A percentile compares a stretch with the other conserved stretches of the same genome.
These are phyloP conservation scores for Elephas maximus DNA, from an alignment of 2,113 vertebrate species.

Conservation along the genomic window DNA sequence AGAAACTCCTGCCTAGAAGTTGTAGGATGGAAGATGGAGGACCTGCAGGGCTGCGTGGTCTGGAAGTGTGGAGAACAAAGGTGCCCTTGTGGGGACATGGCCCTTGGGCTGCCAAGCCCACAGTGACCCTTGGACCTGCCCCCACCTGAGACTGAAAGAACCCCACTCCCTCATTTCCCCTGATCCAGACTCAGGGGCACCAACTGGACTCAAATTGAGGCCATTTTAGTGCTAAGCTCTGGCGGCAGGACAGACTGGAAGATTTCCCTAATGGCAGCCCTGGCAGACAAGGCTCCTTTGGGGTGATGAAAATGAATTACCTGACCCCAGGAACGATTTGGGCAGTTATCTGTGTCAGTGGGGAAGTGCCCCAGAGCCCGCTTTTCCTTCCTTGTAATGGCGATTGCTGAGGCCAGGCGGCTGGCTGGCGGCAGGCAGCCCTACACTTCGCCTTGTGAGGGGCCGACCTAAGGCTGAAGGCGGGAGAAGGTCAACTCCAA, in stretches of 20 bases:
- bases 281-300: background rate
- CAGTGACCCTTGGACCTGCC: background rate
- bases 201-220: conserved; percentile 16
- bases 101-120: conserved; percentile 67
- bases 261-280: background rate
- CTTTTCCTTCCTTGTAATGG: conserved; percentile 65
- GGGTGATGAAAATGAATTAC: background rate
- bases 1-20: conserved; percentile 61
- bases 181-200: background rate
- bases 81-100: conserved; percentile 73
- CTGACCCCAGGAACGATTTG: background rate
- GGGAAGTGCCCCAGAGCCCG: background rate
- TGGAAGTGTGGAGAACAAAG: conserved; percentile 70
- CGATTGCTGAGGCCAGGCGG: conserved; percentile 58
- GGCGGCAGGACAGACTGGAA: background rate
- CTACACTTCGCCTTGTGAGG: conserved; percentile 72
- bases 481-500: conserved; percentile 80
- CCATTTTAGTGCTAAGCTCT: conserved; percentile 23
- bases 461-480: conserved; percentile 44
- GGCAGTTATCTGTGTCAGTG: background rate
- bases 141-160: conserved; percentile 57
- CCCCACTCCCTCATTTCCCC: background rate
- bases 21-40: conserved; percentile 9
- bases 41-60: conserved; percentile 57
- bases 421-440: background rate